Conservation (phyloP, 2,888 invertebrate genomes). For the Biston stratarius region DNA sequence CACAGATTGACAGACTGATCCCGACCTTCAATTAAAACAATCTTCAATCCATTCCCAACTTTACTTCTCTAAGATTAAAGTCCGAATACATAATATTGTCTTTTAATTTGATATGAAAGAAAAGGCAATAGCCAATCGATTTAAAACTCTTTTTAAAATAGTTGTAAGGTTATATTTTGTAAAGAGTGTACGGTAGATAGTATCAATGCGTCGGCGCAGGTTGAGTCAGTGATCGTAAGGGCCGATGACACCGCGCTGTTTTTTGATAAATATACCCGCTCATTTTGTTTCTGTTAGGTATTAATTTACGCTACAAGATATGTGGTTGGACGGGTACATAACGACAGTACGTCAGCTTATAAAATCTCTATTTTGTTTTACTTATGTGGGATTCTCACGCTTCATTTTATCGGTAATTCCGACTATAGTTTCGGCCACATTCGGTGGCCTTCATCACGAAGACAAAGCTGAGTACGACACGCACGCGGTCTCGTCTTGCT, state of each 20-base stretch:
- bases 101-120: background rate
- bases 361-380: background rate
- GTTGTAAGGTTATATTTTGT: background rate
- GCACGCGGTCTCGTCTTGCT: too few species aligned
- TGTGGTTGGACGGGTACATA: slow-evolving; percentile 4
- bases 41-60: background rate
- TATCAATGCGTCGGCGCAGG: slow-evolving; percentile 48
- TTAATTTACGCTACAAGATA: slow-evolving; percentile 77
- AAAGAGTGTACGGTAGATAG: slow-evolving; percentile 47
- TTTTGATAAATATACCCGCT: slow-evolving; percentile 71
- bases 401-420: too few species aligned
- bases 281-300: slow-evolving; percentile 68
- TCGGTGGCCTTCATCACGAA: too few species aligned
- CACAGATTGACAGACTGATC: slow-evolving; percentile 12
- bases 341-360: slow-evolving; percentile 21
- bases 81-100: background rate
- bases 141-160: background rate
- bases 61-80: background rate
- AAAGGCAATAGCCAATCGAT: background rate
- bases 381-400: background rate
- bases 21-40: slow-evolving; percentile 13
- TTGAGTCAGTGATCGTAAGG: slow-evolving; percentile 68
- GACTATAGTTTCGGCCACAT: too few species aligned
- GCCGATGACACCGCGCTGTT: slow-evolving; percentile 78
- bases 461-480: too few species aligned